Evolutionary conservation across 2,113 vertebrate species (phyloP), one percentile per base, ranked within the genome.

Genomic region (Sturnus vulgaris): DNA sequence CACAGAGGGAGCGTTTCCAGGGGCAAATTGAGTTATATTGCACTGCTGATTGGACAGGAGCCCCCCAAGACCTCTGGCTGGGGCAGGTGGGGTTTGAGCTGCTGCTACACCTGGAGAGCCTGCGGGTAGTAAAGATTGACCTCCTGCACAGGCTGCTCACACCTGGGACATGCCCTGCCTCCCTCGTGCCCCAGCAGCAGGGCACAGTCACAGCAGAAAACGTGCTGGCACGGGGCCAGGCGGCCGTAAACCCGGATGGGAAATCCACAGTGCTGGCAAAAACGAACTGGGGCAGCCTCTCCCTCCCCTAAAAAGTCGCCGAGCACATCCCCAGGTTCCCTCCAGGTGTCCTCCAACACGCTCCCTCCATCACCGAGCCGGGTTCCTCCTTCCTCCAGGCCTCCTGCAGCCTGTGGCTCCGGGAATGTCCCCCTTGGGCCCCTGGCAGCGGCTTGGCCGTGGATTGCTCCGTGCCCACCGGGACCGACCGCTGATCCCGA

Each of bases 131-230:
- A 42, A 15, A 84, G 80, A 4, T 33, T 25, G 40, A 82, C 60
- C 25, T 24, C 11, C 25, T 61, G 61, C 81, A 96, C 89, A 0
- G 76, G 46, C 17, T 83, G 71, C 53, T 63, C 49, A 85, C 97
- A 99, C 96, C 92, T 97, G 56, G 98, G 98, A 63, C 98, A 99
- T 11, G 97, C 96, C 93, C 98, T 97, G n/a, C 97, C 93, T n/a
- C 97, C 97, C 89, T 97, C 94, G 23, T 98, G 97, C 86, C 98
- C 97, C 19, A 96, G 95, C 65, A 98, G 98, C 79, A 98, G 25
- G 83, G 98, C 98, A 88, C 98, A 99, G 50, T 97, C 95, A 4
- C 97, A 98, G 92, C 98, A 99, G 97, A 98, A 98, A 8, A 98
- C 72, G 7, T 98, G 98, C 71, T 98, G 98, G 88, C 98, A 98